A percentile compares a stretch with the other conserved stretches of the same genome.
Evolutionary conservation across 2,888 invertebrate species (phyloP).

Genomic region (Alviniconcha strummeri): DNA sequence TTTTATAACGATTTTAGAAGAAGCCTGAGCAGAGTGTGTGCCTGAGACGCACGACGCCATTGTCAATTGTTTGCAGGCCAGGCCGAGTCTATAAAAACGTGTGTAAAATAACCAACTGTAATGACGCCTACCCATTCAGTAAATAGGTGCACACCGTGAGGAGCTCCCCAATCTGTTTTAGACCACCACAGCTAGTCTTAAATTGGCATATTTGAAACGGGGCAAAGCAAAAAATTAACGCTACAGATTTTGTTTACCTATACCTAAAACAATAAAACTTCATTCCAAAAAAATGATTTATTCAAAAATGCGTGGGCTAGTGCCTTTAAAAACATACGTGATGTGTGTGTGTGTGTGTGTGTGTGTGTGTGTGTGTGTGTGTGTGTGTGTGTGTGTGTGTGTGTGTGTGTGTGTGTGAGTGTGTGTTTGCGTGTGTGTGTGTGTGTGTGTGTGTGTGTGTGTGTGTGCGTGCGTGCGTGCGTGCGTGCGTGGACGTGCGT

Average conservation of each 20-base stretch:
- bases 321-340: not conserved
- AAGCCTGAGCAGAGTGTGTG: too few species aligned
- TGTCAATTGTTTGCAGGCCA: too few species aligned
- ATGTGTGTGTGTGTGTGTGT: not conserved
- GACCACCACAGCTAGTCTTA: too few species aligned
- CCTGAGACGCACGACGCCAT: too few species aligned
- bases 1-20: too few species aligned
- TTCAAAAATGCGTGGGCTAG: too few species aligned
- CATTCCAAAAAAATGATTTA: not conserved
- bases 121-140: too few species aligned
- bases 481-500: too few species aligned
- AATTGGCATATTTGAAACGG: not conserved
- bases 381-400: not conserved
- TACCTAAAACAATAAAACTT: not conserved
- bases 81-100: too few species aligned
- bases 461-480: not conserved
- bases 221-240: not conserved
- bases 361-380: not conserved
- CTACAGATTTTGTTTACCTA: not conserved
- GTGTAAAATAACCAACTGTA: too few species aligned
- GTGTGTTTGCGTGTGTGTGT: not conserved
- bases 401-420: not conserved
- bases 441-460: not conserved
- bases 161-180: too few species aligned
- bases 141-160: too few species aligned